These are phyloP conservation scores for Uria aalge DNA, from an alignment of 2,113 vertebrate species.

Conservation along the genomic window DNA sequence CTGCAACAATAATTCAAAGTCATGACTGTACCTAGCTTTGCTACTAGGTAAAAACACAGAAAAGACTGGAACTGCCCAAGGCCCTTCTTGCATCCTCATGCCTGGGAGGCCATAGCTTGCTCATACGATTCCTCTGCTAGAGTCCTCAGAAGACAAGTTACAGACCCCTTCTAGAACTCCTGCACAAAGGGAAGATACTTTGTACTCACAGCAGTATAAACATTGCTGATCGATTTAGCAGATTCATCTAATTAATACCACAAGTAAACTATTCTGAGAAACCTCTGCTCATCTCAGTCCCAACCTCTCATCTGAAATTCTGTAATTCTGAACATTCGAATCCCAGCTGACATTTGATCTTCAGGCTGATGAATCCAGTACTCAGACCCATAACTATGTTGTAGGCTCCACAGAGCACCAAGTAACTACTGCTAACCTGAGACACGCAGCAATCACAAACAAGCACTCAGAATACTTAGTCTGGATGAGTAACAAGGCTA, in stretches of 20 bases:
- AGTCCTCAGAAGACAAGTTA: background rate
- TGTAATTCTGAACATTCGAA: background rate
- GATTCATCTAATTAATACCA: background rate
- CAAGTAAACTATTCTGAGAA: background rate
- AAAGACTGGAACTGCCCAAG: background rate
- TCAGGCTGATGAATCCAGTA: background rate
- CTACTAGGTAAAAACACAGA: background rate
- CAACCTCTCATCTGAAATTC: background rate
- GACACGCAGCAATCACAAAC: accelerated
- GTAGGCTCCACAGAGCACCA: background rate
- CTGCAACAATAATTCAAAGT: background rate
- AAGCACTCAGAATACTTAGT: background rate
- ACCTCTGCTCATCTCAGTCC: background rate
- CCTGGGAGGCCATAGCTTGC: background rate
- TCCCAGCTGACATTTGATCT: background rate
- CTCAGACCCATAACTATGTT: background rate
- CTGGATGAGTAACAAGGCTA: background rate
- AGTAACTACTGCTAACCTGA: background rate
- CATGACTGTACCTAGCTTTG: background rate
- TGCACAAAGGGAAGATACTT: background rate
- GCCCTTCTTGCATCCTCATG: background rate
- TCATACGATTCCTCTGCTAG: background rate
- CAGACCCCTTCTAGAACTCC: background rate
- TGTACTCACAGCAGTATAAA: background rate
- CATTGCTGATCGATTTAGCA: accelerated